Evolutionary conservation across 2,113 vertebrate genomes (phyloP), one percentile per base, ranked within the genome.

Genomic region (Corythoichthys haematopterus): DNA sequence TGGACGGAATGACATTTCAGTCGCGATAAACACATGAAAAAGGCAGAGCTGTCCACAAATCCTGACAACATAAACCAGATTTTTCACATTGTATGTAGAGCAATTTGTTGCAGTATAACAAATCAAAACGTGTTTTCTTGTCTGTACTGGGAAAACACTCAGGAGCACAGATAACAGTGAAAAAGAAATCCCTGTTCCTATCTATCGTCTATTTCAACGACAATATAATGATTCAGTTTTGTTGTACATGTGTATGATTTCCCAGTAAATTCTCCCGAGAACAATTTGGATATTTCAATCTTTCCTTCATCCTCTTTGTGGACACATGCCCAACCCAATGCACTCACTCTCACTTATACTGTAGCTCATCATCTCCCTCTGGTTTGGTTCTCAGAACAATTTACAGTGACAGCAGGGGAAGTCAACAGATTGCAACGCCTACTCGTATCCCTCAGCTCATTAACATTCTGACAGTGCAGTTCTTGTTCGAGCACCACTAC

Each of bases 371-470:
- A 38, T 60, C n/a, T 64, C n/a, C 3, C 36, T 20, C 35, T 36
- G 46, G 46, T 69, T 70, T 66, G 67, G 3, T 63, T 75, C 58
- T 60, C 48, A 48, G 36, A 70, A 69, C 38, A 68, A 66, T 65
- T 72, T 46, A 47, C 45, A 62, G 64, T 15, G 50, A 70, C 40
- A 13, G 63, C 61, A 64, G 74, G 64, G 79, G 55, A 70, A 72
- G 47, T 75, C 52, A 55, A 50, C 69, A 68, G 46, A 70, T 68
- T 79, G 53, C 37, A 62, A 66, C 66, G 71, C 64, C 58, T 69
- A 66, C 69, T 71, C 51, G 3, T 53, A 46, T 77, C 47, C 58
- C 52, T 80, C 61, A 70, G 59, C 73, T 77, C 37, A 38, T 81
- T 78, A 76, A 57, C 4, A 55, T 73, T 70, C 64, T 76, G 57